A percentile compares a stretch with the other conserved stretches of the same genome.
Evolutionary conservation across 2,888 invertebrate genomes (phyloP).

Genomic region (Stenurella melanura): DNA sequence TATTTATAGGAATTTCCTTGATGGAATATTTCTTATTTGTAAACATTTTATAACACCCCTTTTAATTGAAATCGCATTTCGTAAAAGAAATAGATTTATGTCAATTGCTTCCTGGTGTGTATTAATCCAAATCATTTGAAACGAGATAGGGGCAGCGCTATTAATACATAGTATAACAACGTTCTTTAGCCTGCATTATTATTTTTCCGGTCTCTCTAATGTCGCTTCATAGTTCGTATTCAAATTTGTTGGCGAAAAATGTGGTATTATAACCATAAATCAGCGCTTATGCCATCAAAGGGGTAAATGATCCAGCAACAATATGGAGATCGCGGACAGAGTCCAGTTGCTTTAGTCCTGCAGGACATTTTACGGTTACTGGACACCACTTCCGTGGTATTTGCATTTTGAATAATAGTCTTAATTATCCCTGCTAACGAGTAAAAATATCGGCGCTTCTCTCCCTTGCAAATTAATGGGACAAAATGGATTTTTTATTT

Average conservation of each 20-base stretch:
- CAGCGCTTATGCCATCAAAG: conserved; percentile 64
- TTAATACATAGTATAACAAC: not conserved
- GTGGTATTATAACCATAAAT: conserved; percentile 52
- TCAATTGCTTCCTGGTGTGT: too few species aligned
- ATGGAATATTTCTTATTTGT: too few species aligned
- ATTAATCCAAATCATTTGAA: not conserved
- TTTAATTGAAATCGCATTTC: too few species aligned
- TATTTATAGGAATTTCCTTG: too few species aligned
- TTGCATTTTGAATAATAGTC: conserved; percentile 56
- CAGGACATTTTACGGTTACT: conserved; percentile 56
- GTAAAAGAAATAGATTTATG: too few species aligned
- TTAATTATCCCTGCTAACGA: conserved; percentile 53
- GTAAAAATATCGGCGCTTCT: conserved; percentile 48
- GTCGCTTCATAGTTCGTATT: conserved; percentile 6
- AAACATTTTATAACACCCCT: too few species aligned
- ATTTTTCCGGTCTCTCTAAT: not conserved
- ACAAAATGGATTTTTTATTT: conserved; percentile 1
- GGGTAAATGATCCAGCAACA: conserved; percentile 71
- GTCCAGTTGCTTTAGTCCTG: conserved; percentile 54
- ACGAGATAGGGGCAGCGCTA: not conserved
- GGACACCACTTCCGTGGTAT: conserved; percentile 54
- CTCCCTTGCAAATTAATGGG: conserved; percentile 4
- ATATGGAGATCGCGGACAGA: conserved; percentile 65
- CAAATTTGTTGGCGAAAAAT: conserved; percentile 27
- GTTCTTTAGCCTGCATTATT: not conserved